These are phyloP conservation scores for Cremastinae sp. DNA, from an alignment of 2,888 invertebrate genomes.

Conservation along the genomic window DNA sequence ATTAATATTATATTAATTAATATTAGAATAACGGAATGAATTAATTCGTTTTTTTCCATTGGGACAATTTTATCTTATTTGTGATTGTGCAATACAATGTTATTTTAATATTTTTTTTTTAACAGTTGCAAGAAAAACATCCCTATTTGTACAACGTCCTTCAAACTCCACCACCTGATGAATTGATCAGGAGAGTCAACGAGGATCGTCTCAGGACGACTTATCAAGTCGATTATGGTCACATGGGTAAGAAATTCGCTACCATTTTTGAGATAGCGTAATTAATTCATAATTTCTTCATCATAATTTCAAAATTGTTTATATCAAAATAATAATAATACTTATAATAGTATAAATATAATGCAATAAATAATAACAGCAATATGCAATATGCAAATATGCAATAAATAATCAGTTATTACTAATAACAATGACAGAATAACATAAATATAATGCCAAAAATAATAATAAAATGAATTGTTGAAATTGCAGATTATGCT, in stretches of 20 bases:
- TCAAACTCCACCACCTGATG: constrained; percentile 82
- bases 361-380: background rate
- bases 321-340: too few species aligned
- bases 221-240: constrained; percentile 84
- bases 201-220: constrained; percentile 82
- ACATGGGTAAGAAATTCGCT: constrained; percentile 74
- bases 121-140: constrained; percentile 84
- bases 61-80: too few species aligned
- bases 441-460: too few species aligned
- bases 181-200: constrained; percentile 83
- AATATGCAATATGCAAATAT: background rate
- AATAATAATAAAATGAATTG: too few species aligned
- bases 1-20: too few species aligned
- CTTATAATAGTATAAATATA: background rate
- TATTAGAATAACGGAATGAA: too few species aligned
- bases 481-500: constrained; percentile 78
- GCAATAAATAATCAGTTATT: background rate
- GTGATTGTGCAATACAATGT: background rate
- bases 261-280: too few species aligned
- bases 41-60: background rate
- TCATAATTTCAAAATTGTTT: too few species aligned
- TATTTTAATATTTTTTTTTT: too few species aligned
- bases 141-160: constrained; percentile 85
- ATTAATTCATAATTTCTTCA: too few species aligned
- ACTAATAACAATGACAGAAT: too few species aligned